These are phyloP conservation scores for Chelidonichthys spinosus DNA, from an alignment of 2,797 vertebrate genomes.

Conservation along the genomic window DNA sequence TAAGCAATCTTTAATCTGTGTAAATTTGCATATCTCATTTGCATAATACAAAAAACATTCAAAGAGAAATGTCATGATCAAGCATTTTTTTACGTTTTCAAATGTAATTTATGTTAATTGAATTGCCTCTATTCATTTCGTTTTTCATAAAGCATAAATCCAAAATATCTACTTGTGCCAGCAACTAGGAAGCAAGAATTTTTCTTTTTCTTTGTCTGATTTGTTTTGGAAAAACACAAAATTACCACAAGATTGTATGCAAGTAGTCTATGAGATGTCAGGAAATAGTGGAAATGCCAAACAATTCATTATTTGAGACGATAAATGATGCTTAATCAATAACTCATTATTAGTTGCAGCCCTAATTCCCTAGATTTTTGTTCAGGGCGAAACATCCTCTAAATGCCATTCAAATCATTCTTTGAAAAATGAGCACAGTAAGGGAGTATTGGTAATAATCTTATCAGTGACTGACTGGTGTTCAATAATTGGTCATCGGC, in stretches of 20 bases:
- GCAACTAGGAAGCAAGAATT: neutral
- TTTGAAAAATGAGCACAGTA: conserved; percentile 15
- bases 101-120: neutral
- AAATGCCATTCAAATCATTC: conserved; percentile 2
- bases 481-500: conserved; percentile 37
- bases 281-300: conserved; percentile 2
- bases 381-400: conserved; percentile 12
- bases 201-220: neutral
- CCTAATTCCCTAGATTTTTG: neutral
- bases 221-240: neutral
- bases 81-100: neutral
- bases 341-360: conserved; percentile 6
- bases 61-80: conserved; percentile 3
- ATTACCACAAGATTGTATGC: neutral
- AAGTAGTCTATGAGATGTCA: neutral
- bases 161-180: neutral
- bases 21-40: neutral
- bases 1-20: neutral
- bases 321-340: conserved; percentile 9
- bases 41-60: neutral
- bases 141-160: neutral
- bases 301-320: conserved; percentile 6
- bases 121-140: neutral
- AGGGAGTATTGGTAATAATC: neutral
- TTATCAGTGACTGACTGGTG: conserved; percentile 1